Conservation (phyloP, 2,888 invertebrate genomes). For the Cheilosia grossa region DNA sequence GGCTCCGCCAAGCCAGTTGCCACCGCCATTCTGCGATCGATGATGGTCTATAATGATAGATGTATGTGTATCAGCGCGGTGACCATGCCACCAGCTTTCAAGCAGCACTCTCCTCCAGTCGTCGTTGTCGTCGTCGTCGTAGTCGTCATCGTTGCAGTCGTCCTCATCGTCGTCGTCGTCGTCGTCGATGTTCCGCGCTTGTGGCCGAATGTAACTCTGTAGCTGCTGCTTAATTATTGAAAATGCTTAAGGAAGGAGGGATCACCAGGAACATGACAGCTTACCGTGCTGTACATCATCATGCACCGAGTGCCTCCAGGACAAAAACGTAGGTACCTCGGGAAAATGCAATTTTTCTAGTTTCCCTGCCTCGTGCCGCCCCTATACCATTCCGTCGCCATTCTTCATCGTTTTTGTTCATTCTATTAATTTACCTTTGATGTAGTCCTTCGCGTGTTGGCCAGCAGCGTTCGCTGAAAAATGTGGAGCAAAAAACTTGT, state of each 20-base stretch:
- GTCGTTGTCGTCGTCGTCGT: slow-evolving; percentile 34
- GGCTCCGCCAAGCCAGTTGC: slow-evolving; percentile 40
- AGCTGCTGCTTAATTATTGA: slow-evolving; percentile 74
- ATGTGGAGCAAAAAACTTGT: slow-evolving; percentile 75
- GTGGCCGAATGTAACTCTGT: slow-evolving; percentile 64
- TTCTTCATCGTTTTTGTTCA: slow-evolving; percentile 48
- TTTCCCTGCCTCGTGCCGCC: slow-evolving; percentile 15
- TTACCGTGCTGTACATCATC: slow-evolving; percentile 75
- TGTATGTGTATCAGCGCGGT: slow-evolving; percentile 68
- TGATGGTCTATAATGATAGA: slow-evolving; percentile 73
- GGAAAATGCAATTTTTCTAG: slow-evolving; percentile 72
- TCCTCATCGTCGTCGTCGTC: slow-evolving; percentile 19
- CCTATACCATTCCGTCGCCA: background rate
- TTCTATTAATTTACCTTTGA: slow-evolving; percentile 73
- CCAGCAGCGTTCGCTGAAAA: slow-evolving; percentile 63
- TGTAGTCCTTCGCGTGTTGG: slow-evolving; percentile 68
- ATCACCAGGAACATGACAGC: slow-evolving; percentile 74
- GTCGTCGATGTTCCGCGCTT: slow-evolving; percentile 58
- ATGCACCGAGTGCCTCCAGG: slow-evolving; percentile 65
- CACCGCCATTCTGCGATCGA: slow-evolving; percentile 55
- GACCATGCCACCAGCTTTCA: slow-evolving; percentile 69
- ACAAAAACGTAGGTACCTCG: slow-evolving; percentile 64
- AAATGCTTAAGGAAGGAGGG: slow-evolving; percentile 75
- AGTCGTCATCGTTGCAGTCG: slow-evolving; percentile 21
- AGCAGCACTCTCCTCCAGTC: slow-evolving; percentile 34